phyloP scores from a whole-genome alignment of 2,797 vertebrate genomes.

The Protosalanx chinensis region DNA sequence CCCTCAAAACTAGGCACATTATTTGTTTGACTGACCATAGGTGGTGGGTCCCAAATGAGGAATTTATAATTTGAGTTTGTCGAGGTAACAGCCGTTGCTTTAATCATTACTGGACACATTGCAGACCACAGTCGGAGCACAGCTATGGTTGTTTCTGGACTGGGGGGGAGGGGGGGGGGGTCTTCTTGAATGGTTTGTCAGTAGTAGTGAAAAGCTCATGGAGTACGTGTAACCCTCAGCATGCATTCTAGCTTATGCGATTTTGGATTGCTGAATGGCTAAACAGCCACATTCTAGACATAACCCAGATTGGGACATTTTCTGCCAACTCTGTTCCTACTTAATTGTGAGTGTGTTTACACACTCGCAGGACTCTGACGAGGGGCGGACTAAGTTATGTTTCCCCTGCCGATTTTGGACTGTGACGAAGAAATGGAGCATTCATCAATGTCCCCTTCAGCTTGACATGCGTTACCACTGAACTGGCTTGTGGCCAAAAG shows the following conservation, averaged over 20 bases:
- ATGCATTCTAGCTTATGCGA: background rate
- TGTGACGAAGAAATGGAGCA: constrained; percentile 34
- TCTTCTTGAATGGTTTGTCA: constrained; percentile 21
- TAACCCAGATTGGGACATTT: background rate
- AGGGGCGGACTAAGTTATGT: constrained; percentile 10
- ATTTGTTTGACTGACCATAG: constrained; percentile 20
- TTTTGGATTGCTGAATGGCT: background rate
- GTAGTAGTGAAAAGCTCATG: constrained; percentile 19
- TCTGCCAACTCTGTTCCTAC: background rate
- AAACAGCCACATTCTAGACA: background rate
- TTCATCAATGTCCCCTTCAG: constrained; percentile 17
- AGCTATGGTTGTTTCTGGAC: constrained; percentile 33
- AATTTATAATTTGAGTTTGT: constrained; percentile 14
- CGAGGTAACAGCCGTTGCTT: constrained; percentile 8
- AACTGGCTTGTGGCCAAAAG: constrained; percentile 76
- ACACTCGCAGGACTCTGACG: background rate
- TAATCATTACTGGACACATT: constrained; percentile 13
- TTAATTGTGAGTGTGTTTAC: constrained; percentile 9
- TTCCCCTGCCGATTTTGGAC: constrained; percentile 14
- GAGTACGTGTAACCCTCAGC: constrained; percentile 12
- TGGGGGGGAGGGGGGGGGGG: too few species aligned
- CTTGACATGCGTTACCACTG: constrained; percentile 7
- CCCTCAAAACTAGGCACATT: background rate
- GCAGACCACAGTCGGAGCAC: constrained; percentile 16
- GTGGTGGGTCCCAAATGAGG: constrained; percentile 6